Evolutionary conservation across 2,113 vertebrate species (phyloP), one percentile per base, ranked within the genome.

Genomic region (Polyodon spathula): DNA sequence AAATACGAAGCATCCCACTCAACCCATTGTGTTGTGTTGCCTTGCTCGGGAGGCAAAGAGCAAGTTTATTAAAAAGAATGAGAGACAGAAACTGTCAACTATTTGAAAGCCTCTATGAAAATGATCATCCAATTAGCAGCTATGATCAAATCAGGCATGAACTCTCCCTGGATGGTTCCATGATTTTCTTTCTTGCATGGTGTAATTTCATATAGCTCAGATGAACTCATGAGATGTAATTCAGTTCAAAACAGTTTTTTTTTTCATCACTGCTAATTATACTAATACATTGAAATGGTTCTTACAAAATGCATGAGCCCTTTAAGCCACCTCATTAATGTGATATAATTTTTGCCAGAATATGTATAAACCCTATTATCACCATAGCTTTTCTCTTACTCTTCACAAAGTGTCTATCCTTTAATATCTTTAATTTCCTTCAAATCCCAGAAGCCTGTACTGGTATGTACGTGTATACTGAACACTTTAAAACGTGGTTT

Each of bases 111-210:
- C 88, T 93, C 92, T 89, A 88, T 84, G 85, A 93, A 92, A 94
- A 94, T 92, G 75, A 94, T 94, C 88, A 90, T 90, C 90, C 91
- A 97, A 92, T 97, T 97, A 95, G 90, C 87, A 84, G 84, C 81
- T 81, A 87, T 91, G 85, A 93, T 93, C 92, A 92, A 92, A 94
- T 91, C 86, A 87, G 83, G 82, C 84, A 83, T 83, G 82, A 92
- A 84, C 85, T 82, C 81, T 90, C 86, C 86, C 78, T 86, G 85
- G 85, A 90, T 86, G 84, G 84, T 85, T 86, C 82, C 78, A 83
- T 86, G 86, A 87, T 91, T 91, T 89, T 86, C 84, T 81, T 87
- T 88, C 86, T 85, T 88, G 85, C 86, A 83, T 88, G 87, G 87
- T 86, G 83, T 86, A 90, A 89, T 90, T 89, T 87, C 83, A 81